Evolutionary conservation across 2,113 vertebrate species (phyloP).

Genomic region (Cacatua alba): DNA sequence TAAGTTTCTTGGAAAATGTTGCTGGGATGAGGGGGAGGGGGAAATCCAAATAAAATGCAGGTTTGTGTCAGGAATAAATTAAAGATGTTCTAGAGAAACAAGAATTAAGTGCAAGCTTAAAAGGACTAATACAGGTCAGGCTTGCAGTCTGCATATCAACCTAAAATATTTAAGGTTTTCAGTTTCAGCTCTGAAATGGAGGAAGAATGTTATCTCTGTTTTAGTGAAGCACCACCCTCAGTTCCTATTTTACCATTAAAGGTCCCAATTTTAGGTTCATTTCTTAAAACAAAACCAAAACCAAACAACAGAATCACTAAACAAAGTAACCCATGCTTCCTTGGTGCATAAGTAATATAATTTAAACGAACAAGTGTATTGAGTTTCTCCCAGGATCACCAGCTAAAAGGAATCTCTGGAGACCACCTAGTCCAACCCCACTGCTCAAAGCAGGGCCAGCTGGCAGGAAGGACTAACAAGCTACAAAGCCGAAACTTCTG

Average conservation of each 20-base stretch:
- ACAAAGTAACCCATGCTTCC: not conserved
- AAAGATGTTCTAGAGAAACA: not conserved
- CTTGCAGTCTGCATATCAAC: not conserved
- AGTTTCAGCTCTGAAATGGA: not conserved
- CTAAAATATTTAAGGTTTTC: not conserved
- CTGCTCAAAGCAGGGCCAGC: not conserved
- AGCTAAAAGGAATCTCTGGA: not conserved
- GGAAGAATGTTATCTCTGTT: not conserved
- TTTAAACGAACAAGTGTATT: not conserved
- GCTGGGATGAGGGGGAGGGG: fast-evolving
- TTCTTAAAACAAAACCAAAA: not conserved
- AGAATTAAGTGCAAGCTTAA: not conserved
- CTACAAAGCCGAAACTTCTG: not conserved
- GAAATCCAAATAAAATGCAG: not conserved
- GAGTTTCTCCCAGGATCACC: not conserved
- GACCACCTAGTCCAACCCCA: not conserved
- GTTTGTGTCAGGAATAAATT: not conserved
- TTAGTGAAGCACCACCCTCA: not conserved
- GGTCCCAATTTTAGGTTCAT: not conserved
- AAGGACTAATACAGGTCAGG: not conserved
- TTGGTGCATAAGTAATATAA: not conserved
- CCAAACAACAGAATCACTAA: not conserved
- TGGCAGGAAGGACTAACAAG: not conserved
- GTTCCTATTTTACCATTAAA: not conserved
- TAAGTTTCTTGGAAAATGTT: not conserved